Evolutionary conservation across 2,888 invertebrate species (phyloP), one percentile per base, ranked within the genome.

Genomic region (Cryptus viduatorius): DNA sequence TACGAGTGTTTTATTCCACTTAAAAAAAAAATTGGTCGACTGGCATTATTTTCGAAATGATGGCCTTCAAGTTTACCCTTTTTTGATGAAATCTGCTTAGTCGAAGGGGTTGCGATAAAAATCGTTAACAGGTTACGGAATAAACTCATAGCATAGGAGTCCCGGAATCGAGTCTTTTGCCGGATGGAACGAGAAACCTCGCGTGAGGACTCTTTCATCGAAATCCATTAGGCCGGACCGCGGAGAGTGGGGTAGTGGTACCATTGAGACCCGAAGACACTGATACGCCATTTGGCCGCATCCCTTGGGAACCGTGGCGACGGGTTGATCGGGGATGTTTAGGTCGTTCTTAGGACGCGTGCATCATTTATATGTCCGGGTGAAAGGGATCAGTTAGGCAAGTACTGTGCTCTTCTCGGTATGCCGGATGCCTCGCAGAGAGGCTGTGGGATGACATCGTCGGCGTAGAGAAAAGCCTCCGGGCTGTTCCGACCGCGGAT

Each of bases 251-350:
- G 44, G 29, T 42, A 64, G 75, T 46, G 46, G 53, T 46, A 46
- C 86, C 84, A 81, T 48, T 65, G 87, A 84, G 86, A 89, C 83
- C 87, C 85, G 82, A 81, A 87, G 87, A 90, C 90, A 91, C 89
- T 90, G 90, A 92, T 91, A 90, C 87, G 87, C 90, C 90, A 92
- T 92, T 91, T 91, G 87, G 86, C 29, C 37, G 46, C 82, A 79
- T 88, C 91, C 90, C 88, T 81, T 44, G 90, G 90, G 91, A 89
- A 87, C 87, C 86, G 89, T 89, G 89, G 89, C 56, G 64, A 82
- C 59, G 89, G 89, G 88, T 86, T 88, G 89, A 91, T 92, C 90
- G 90, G 85, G 89, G 88, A 91, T 91, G 90, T 91, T 92, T 90
- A 90, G 90, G 90, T 89, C 87, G 89, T 91, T 90, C 89, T 92